phyloP scores from a whole-genome alignment of 2,888 invertebrate genomes.

The Aphelenchoides bicaudatus region DNA sequence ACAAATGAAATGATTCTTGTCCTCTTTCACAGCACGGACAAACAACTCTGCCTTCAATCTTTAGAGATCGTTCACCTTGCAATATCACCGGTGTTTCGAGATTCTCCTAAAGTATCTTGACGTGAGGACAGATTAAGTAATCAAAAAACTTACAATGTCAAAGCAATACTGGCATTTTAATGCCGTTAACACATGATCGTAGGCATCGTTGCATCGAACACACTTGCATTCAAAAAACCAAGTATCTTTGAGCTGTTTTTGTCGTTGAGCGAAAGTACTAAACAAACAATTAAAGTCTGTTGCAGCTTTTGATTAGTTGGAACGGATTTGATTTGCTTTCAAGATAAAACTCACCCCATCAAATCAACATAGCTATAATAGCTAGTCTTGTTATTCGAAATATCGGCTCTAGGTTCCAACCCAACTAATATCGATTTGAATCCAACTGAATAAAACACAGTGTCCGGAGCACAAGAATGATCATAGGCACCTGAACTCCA shows the following conservation, averaged over 20 bases:
- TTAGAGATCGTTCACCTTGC: constrained; percentile 1
- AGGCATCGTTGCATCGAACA: constrained; percentile 51
- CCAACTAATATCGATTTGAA: constrained; percentile 50
- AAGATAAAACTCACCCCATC: constrained; percentile 38
- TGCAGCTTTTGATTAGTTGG: too few species aligned
- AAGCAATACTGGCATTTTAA: constrained; percentile 49
- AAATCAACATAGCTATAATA: constrained; percentile 60
- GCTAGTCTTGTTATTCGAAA: constrained; percentile 47
- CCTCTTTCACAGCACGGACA: constrained; percentile 1
- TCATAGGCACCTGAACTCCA: constrained; percentile 60
- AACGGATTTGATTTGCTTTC: too few species aligned
- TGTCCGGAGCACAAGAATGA: constrained; percentile 59
- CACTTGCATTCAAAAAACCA: constrained; percentile 60
- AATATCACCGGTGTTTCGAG: constrained; percentile 18
- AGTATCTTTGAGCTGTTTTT: constrained; percentile 51
- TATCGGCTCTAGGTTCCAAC: constrained; percentile 45
- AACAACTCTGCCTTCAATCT: constrained; percentile 1
- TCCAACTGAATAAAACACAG: constrained; percentile 56
- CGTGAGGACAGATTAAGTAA: background rate
- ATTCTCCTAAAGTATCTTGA: constrained; percentile 12
- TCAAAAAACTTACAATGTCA: background rate
- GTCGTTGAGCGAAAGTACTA: constrained; percentile 37
- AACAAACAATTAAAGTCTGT: too few species aligned
- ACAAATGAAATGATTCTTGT: constrained; percentile 14
- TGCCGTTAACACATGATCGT: constrained; percentile 53